Evolutionary conservation across 2,113 vertebrate species (phyloP).

Genomic region (Gambusia holbrooki): DNA sequence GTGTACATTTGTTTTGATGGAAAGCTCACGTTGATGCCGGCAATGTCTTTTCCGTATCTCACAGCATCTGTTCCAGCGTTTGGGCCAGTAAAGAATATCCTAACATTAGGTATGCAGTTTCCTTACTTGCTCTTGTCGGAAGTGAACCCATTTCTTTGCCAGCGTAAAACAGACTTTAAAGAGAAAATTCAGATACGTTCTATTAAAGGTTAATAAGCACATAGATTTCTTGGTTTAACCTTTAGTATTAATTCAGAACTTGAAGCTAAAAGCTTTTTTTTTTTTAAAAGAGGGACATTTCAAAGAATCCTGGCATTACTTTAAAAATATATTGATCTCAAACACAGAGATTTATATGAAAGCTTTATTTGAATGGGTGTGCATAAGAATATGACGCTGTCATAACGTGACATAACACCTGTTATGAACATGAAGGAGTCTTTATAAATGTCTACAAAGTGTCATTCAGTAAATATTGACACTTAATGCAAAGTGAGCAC

Average conservation of each 20-base stretch:
- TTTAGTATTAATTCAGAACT: no score
- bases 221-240: no score
- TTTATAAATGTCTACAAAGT: no score
- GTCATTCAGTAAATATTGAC: no score
- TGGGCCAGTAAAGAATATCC: background rate
- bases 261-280: no score
- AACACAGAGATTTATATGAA: no score
- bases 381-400: no score
- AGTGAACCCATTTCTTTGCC: background rate
- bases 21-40: conserved; percentile 1
- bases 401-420: no score
- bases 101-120: background rate
- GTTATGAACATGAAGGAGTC: no score
- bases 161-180: background rate
- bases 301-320: background rate
- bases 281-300: no score
- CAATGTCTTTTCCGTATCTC: background rate
- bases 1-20: conserved; percentile 25
- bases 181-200: background rate
- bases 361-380: no score
- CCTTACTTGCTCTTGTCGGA: background rate
- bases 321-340: background rate
- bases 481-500: no score
- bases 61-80: background rate
- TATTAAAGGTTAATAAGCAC: background rate